phyloP scores from a whole-genome alignment of 1,140 invertebrate genomes.

The Scaptodrosophila lebanonensis region DNA sequence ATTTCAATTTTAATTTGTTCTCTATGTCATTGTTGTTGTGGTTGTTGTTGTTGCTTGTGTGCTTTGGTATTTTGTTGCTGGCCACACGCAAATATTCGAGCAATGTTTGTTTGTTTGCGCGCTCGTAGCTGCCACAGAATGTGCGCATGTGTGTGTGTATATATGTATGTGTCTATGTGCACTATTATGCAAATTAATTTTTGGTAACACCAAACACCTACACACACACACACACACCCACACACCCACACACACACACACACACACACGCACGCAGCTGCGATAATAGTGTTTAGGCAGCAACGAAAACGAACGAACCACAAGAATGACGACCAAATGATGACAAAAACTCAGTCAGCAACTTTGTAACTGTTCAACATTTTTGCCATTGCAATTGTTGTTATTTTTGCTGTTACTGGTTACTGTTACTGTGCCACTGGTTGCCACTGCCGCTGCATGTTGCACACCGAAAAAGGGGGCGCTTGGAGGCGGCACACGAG shows the following conservation, averaged over 20 bases:
- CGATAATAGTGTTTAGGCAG: constrained; percentile 56
- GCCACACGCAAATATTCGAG: constrained; percentile 31
- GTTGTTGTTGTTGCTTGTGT: background rate
- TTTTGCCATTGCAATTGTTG: too few relatives aligned
- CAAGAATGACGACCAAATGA: constrained; percentile 69
- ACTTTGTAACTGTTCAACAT: constrained; percentile 52
- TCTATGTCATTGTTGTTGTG: constrained; percentile 4
- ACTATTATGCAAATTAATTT: constrained; percentile 73
- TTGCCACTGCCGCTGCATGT: too few relatives aligned
- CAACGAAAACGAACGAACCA: constrained; percentile 26
- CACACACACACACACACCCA: constrained; percentile 10
- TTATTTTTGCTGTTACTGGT: too few relatives aligned
- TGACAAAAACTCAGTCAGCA: constrained; percentile 67
- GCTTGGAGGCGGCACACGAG: too few relatives aligned
- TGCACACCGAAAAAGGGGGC: too few relatives aligned
- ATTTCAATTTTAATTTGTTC: constrained; percentile 36
- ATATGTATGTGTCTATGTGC: constrained; percentile 10
- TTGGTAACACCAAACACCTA: constrained; percentile 55
- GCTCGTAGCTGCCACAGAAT: background rate
- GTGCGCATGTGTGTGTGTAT: background rate
- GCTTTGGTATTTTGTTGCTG: background rate
- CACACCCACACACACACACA: constrained; percentile 7
- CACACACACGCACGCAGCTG: constrained; percentile 6
- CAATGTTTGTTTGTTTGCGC: constrained; percentile 15
- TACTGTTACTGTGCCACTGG: too few relatives aligned